A percentile compares a stretch with the other conserved stretches of the same genome.
These are phyloP conservation scores for Brachionus plicatilis DNA, from an alignment of 1,140 invertebrate genomes.

Conservation along the genomic window DNA sequence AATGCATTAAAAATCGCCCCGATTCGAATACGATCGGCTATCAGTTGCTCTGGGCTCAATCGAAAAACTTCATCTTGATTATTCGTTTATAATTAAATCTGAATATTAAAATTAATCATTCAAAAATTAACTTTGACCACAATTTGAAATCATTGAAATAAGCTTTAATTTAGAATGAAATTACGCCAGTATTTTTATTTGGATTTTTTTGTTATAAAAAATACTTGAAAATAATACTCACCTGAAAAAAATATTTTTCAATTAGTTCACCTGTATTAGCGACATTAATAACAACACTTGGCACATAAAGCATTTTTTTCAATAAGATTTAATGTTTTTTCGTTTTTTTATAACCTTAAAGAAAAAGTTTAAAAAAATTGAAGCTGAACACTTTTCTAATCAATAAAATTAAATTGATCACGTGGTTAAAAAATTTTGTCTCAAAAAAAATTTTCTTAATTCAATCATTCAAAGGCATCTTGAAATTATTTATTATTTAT, in stretches of 20 bases:
- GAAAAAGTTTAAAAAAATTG: too few species aligned
- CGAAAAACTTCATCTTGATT: background rate
- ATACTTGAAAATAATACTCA: background rate
- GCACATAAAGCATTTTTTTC: too few species aligned
- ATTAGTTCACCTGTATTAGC: too few species aligned
- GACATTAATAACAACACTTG: too few species aligned
- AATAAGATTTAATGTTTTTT: too few species aligned
- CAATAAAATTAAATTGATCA: background rate
- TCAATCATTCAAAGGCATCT: background rate
- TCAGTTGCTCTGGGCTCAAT: background rate
- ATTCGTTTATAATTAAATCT: background rate
- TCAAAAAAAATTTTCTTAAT: too few species aligned
- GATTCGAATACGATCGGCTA: background rate
- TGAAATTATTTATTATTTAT: background rate
- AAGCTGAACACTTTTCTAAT: too few species aligned
- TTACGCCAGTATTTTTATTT: background rate
- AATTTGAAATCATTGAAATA: background rate
- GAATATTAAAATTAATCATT: background rate
- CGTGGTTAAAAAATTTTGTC: background rate
- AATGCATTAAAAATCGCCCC: background rate
- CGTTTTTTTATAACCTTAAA: too few species aligned
- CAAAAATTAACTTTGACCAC: background rate
- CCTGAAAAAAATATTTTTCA: background rate
- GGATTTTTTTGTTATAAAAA: too few species aligned
- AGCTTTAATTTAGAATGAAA: background rate